Conservation (phyloP, 2,888 invertebrate species). For the Dendrolimus houi region DNA sequence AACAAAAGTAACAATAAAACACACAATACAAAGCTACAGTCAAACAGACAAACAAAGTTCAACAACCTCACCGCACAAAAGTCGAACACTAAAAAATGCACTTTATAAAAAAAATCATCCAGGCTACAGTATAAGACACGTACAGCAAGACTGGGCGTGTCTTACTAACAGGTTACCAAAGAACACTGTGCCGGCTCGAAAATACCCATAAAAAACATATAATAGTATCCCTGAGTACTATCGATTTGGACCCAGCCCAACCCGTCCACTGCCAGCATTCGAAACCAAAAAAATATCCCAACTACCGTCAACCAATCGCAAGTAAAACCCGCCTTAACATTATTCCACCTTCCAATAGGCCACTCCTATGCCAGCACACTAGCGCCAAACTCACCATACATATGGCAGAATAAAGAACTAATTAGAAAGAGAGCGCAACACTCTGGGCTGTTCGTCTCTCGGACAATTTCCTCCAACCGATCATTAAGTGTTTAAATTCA, state of each 20-base stretch:
- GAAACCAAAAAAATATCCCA: conserved; percentile 60
- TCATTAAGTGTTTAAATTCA: conserved; percentile 77
- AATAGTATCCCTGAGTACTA: conserved; percentile 68
- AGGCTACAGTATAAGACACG: conserved; percentile 58
- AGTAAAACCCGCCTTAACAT: conserved; percentile 31
- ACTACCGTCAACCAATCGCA: conserved; percentile 42
- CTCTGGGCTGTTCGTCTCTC: conserved; percentile 68
- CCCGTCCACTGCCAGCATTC: conserved; percentile 59
- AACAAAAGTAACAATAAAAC: too few species aligned
- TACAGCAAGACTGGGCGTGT: conserved; percentile 62
- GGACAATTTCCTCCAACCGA: conserved; percentile 75
- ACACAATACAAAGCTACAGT: conserved; percentile 15
- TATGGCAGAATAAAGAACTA: conserved; percentile 52
- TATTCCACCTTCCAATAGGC: conserved; percentile 41
- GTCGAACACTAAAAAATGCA: conserved; percentile 43
- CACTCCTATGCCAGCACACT: conserved; percentile 38
- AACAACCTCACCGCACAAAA: conserved; percentile 44
- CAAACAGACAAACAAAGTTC: conserved; percentile 19
- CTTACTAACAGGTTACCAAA: conserved; percentile 68
- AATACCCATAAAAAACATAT: conserved; percentile 74
- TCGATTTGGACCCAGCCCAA: conserved; percentile 54
- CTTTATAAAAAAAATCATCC: conserved; percentile 45
- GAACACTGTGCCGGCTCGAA: conserved; percentile 65
- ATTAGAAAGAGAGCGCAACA: conserved; percentile 55
- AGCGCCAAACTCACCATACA: conserved; percentile 59